Evolutionary conservation across 2,797 vertebrate species (phyloP).

Genomic region (Merluccius polli): DNA sequence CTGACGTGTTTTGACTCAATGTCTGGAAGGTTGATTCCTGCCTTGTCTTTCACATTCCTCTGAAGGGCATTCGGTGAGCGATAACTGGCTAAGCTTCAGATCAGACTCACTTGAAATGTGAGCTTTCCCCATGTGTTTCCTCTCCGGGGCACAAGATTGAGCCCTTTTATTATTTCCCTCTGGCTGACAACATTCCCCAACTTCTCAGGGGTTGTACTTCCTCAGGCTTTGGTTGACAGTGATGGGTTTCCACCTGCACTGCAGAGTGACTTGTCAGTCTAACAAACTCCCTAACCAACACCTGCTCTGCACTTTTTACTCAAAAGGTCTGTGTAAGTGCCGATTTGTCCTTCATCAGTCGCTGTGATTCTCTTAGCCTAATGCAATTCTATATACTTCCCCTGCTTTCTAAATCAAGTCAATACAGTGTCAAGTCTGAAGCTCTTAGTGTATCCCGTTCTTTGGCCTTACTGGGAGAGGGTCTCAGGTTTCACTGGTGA

Average conservation of each 20-base stretch:
- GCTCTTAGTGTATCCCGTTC: neutral
- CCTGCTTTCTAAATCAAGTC: neutral
- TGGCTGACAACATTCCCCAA: neutral
- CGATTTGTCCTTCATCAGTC: neutral
- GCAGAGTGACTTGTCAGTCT: neutral
- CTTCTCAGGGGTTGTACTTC: neutral
- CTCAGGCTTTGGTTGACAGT: neutral
- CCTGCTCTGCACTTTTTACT: neutral
- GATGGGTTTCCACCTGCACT: neutral
- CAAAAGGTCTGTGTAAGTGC: neutral
- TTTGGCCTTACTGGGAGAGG: neutral
- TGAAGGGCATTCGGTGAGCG: neutral
- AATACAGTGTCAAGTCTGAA: neutral
- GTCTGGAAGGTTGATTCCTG: neutral
- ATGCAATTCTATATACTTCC: neutral
- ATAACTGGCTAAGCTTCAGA: neutral
- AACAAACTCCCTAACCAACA: neutral
- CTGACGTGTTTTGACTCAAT: neutral
- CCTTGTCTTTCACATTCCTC: neutral
- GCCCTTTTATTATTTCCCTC: neutral
- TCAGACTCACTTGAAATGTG: neutral
- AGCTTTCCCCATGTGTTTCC: neutral
- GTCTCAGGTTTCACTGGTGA: neutral
- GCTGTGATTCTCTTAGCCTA: neutral
- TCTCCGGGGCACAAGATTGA: neutral